phyloP scores from a whole-genome alignment of 2,888 invertebrate genomes.

The Dryobotodes eremita region DNA sequence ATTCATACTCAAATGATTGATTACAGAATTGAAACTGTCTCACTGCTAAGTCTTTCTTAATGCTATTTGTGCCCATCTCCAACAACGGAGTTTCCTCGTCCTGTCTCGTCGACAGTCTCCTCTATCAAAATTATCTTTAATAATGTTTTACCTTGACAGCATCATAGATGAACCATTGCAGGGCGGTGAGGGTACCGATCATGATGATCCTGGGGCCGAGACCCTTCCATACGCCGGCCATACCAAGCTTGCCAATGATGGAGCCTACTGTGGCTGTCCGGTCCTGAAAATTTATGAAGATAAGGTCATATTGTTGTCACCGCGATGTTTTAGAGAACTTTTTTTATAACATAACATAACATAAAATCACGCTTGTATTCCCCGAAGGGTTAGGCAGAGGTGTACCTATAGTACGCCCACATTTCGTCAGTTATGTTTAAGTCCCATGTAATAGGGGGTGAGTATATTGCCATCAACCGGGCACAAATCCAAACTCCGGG shows the following conservation, averaged over 20 bases:
- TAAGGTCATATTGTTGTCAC: background rate
- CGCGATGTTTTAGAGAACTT: background rate
- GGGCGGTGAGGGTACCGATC: constrained; percentile 98
- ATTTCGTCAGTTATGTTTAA: no score
- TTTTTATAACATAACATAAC: no score
- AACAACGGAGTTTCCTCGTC: background rate
- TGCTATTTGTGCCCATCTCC: background rate
- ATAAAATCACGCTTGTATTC: no score
- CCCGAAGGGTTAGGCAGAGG: no score
- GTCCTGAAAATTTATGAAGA: constrained; percentile 78
- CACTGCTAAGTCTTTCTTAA: no score
- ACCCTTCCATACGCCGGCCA: constrained; percentile 96
- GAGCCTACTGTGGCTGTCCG: constrained; percentile 87
- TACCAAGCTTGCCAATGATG: constrained; percentile 87
- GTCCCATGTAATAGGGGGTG: no score
- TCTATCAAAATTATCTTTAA: background rate
- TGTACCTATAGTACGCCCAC: no score
- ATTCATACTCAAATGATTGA: no score
- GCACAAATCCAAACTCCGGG: no score
- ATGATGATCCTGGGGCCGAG: constrained; percentile 97
- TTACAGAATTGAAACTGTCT: no score
- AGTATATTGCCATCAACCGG: no score
- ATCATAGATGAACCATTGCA: constrained; percentile 99
- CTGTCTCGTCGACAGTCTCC: no score
- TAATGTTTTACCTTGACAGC: constrained; percentile 94